These are phyloP conservation scores for Sterrhoptilus dennistouni DNA, from an alignment of 2,113 vertebrate genomes.

Conservation along the genomic window DNA sequence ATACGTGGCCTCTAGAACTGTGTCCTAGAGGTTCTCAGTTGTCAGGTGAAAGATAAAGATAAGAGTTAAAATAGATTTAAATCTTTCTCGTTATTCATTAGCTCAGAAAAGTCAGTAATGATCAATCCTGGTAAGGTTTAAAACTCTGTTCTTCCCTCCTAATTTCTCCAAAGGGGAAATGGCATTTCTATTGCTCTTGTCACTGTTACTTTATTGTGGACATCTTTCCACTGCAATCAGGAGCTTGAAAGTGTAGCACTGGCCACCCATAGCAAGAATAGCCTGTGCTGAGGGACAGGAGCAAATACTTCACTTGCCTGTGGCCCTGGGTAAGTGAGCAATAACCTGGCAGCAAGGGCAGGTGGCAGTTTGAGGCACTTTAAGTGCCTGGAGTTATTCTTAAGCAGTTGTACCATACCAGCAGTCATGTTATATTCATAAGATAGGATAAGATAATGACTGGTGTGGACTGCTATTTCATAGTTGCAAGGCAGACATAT, in stretches of 20 bases:
- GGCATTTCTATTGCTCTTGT: neutral
- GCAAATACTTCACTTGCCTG: neutral
- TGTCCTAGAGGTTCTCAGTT: neutral
- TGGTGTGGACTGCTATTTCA: neutral
- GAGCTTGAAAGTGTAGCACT: neutral
- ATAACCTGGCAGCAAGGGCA: neutral
- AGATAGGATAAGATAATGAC: neutral
- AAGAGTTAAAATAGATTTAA: neutral
- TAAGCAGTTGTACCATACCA: neutral
- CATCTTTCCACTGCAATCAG: neutral
- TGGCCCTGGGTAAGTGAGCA: neutral
- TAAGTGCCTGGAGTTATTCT: neutral
- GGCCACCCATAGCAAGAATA: neutral
- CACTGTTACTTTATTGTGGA: neutral
- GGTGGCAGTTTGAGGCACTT: neutral
- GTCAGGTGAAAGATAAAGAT: neutral
- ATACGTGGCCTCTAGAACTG: neutral
- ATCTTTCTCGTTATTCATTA: neutral
- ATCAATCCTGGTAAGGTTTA: neutral
- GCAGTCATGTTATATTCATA: rapidly evolving
- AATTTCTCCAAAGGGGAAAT: neutral
- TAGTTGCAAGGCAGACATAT: neutral
- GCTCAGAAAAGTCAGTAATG: neutral
- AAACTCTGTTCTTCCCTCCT: neutral
- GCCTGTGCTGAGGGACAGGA: neutral